phyloP scores from a whole-genome alignment of 1,140 invertebrate species.

The Pseudomyrmex pallidus region DNA sequence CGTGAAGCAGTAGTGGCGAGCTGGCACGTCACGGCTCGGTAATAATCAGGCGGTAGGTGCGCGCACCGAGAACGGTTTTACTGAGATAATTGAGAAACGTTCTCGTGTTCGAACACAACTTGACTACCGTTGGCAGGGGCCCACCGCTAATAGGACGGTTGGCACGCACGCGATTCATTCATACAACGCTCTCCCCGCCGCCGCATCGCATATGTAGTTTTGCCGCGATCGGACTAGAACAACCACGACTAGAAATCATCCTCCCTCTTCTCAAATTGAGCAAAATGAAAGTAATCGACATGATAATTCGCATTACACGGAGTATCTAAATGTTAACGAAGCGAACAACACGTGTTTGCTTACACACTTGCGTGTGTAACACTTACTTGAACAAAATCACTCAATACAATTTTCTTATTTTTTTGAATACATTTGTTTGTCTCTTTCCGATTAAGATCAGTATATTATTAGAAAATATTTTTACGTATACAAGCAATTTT shows the following conservation, averaged over 20 bases:
- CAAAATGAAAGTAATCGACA: constrained; percentile 7
- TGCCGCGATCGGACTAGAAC: constrained; percentile 28
- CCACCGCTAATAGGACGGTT: constrained; percentile 70
- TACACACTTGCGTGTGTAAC: too few species aligned
- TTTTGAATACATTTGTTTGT: too few species aligned
- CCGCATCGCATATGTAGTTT: neutral
- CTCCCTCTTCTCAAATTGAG: constrained; percentile 27
- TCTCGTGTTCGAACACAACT: constrained; percentile 72
- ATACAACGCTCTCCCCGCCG: constrained; percentile 65
- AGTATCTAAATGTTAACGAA: neutral
- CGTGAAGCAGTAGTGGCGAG: constrained; percentile 59
- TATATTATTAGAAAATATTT: too few species aligned
- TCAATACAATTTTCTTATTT: too few species aligned
- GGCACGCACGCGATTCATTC: constrained; percentile 76
- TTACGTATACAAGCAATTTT: too few species aligned
- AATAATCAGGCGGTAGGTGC: constrained; percentile 71
- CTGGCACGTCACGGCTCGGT: constrained; percentile 72
- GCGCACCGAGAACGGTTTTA: constrained; percentile 56
- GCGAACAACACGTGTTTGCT: neutral
- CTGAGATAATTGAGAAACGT: constrained; percentile 74
- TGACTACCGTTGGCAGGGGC: constrained; percentile 67
- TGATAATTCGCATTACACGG: neutral
- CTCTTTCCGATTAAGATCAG: too few species aligned
- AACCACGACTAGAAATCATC: constrained; percentile 25
- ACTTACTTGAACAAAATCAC: neutral